Conservation (phyloP, 2,888 invertebrate species). For the Liposcelis brunnea region DNA sequence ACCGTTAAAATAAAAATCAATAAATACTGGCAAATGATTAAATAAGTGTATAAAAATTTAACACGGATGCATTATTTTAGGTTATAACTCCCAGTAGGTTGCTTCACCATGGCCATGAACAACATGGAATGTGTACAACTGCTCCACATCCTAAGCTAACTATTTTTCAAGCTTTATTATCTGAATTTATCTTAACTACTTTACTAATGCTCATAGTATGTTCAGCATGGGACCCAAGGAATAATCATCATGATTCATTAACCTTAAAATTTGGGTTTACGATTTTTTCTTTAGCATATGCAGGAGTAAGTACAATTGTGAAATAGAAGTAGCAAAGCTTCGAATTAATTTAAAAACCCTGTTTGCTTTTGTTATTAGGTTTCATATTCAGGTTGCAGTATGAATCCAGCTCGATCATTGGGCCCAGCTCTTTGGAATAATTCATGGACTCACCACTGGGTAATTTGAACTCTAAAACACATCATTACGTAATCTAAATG, state of each 20-base stretch:
- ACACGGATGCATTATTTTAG: no score
- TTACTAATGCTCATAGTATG: constrained; percentile 1
- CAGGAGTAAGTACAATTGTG: neutral
- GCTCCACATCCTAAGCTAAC: neutral
- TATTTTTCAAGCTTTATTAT: neutral
- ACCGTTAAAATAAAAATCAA: no score
- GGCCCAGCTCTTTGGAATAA: constrained; percentile 47
- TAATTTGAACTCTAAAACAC: no score
- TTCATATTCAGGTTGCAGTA: constrained; percentile 46
- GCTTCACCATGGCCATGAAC: no score
- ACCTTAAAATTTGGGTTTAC: constrained; percentile 6
- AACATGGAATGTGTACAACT: no score
- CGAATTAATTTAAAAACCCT: no score
- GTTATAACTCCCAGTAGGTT: no score
- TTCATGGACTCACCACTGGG: no score
- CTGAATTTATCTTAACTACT: constrained; percentile 1
- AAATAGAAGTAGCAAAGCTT: no score
- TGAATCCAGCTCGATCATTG: constrained; percentile 51
- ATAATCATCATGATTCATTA: neutral
- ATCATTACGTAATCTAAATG: no score
- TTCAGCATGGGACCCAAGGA: constrained; percentile 4
- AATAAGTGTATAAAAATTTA: no score
- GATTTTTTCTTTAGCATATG: constrained; percentile 3
- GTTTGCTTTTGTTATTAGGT: neutral
- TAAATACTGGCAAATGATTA: no score